Evolutionary conservation across 1,140 invertebrate species (phyloP), one percentile per base, ranked within the genome.

Genomic region (Penaeus vannamei): DNA sequence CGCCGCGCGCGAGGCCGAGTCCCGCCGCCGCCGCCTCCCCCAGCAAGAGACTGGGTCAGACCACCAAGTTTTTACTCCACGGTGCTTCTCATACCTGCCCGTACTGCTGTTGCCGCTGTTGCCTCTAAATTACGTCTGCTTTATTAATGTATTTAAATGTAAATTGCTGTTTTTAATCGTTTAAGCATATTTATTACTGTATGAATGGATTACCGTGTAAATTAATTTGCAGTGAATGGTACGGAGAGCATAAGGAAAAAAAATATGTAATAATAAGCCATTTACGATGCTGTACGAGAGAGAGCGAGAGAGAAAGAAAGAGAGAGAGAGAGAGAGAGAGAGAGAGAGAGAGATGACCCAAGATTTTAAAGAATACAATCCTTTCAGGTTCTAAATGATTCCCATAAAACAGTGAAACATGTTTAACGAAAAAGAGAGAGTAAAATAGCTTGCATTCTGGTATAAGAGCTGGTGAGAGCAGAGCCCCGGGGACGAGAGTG

Each of bases 111-210:
- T 79, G 86, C 86, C 83, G 83, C 62, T 84, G 61, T 66, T 66
- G 83, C 83, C 66, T 66, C 66, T 26, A 84, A 87, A 81, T 66
- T 87, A 77, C 81, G 62, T 87, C 86, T 53, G 86, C 86, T 80
- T 87, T 87, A 29, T 76, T 36, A 42, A 66, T 87, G 86, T 87
- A 80, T 87, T 86, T 81, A 81, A 81, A 81, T 87, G 86, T 87
- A 61, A 87, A 87, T 87, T 82, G 86, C 86, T 87, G 86, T 85
- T 87, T 87, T 87, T 82, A 87, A 87, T 87, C 79, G 86, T 87
- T 87, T 87, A 46, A 36, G 79, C 77, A 81, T 82, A 87, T 87
- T 87, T 87, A 87, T 87, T 87, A 81, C 81, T 87, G 72, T 76
- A 76, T 76, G 86, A 53, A 87, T 87, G 77, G 66, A 87, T 87